Conservation (phyloP, 2,113 vertebrate genomes). For the Hucho hucho region DNA sequence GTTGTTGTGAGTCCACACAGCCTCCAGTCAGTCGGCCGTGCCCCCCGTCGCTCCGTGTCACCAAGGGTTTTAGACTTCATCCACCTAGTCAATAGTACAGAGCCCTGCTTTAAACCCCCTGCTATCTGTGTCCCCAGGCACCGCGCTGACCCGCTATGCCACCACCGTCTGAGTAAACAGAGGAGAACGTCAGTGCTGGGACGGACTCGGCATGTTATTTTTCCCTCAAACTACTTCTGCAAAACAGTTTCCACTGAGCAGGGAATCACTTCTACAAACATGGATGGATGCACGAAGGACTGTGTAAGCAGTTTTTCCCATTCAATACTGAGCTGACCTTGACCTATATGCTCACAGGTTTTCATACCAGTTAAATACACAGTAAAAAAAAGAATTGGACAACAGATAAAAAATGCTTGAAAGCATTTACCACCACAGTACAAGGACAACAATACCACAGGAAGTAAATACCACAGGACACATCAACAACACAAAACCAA, state of each 20-base stretch:
- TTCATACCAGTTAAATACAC: no score
- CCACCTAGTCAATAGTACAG: slow-evolving; percentile 39
- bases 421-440: not conserved
- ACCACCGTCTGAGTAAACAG: slow-evolving; percentile 35
- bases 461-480: not conserved
- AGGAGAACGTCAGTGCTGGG: slow-evolving; percentile 27
- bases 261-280: not conserved
- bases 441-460: not conserved
- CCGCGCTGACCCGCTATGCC: slow-evolving; percentile 1
- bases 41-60: slow-evolving; percentile 38
- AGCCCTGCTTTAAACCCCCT: slow-evolving; percentile 22
- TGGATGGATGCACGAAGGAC: no score
- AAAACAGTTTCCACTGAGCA: not conserved
- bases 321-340: no score
- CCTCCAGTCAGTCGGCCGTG: not conserved
- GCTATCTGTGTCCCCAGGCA: slow-evolving; percentile 31
- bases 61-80: slow-evolving; percentile 35
- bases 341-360: no score
- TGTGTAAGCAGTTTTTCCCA: no score
- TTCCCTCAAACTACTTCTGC: not conserved
- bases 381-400: no score
- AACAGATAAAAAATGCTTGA: no score
- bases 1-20: slow-evolving; percentile 46
- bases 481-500: slow-evolving; percentile 35
- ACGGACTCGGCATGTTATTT: slow-evolving; percentile 15